Percentiles rank a stretch among this genome's conserved stretches.
phyloP scores from a whole-genome alignment of 2,888 invertebrate species.

The Brachypalpus laphriformis region DNA sequence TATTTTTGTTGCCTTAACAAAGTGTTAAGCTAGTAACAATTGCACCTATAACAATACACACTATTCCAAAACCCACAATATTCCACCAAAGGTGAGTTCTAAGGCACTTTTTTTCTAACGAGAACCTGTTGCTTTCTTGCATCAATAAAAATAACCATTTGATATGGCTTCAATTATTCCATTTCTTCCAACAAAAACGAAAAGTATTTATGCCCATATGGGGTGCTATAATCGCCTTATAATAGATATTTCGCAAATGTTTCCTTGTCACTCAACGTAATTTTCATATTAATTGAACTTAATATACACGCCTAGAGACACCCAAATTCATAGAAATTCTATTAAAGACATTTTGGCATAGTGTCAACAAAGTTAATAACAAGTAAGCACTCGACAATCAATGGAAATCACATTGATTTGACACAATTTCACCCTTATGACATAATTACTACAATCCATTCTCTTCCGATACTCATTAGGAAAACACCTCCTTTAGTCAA shows the following conservation, averaged over 20 bases:
- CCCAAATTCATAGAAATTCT: background rate
- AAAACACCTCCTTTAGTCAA: slow-evolving; percentile 15
- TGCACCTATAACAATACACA: too few species aligned
- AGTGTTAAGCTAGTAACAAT: too few species aligned
- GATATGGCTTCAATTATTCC: too few species aligned
- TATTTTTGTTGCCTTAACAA: too few species aligned
- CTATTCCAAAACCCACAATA: too few species aligned
- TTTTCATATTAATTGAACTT: slow-evolving; percentile 8
- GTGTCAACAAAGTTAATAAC: slow-evolving; percentile 36
- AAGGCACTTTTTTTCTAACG: too few species aligned
- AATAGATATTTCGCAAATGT: background rate
- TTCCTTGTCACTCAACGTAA: background rate
- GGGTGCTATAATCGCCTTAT: background rate
- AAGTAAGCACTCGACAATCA: slow-evolving; percentile 12
- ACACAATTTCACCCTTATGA: slow-evolving; percentile 1
- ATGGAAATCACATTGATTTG: slow-evolving; percentile 25
- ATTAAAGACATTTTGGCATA: slow-evolving; percentile 19
- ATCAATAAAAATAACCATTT: too few species aligned
- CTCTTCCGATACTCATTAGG: slow-evolving; percentile 15
- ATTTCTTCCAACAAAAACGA: too few species aligned
- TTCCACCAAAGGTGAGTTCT: too few species aligned
- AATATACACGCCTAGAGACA: background rate
- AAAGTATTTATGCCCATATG: too few species aligned
- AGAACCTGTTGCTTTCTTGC: too few species aligned
- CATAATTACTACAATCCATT: background rate